A percentile compares a stretch with the other conserved stretches of the same genome.
phyloP scores from a whole-genome alignment of 2,113 vertebrate genomes.

The Podarcis cretensis region DNA sequence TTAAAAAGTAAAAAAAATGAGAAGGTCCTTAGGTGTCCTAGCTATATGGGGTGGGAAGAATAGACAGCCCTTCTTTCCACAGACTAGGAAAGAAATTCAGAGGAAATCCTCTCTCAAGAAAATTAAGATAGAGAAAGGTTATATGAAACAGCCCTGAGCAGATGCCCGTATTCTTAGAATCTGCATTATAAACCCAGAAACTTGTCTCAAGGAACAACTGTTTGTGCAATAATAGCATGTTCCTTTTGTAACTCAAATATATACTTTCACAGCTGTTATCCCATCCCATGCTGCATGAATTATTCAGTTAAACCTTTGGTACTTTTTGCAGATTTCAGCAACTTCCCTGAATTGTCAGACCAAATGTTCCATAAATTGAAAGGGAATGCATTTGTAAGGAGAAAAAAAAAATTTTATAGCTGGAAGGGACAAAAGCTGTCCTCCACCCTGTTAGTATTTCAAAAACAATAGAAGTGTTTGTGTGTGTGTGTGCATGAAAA shows the following conservation, averaged over 20 bases:
- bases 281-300: slow-evolving; percentile 60
- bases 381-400: slow-evolving; percentile 60
- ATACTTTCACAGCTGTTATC: slow-evolving; percentile 62
- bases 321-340: slow-evolving; percentile 73
- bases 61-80: background rate
- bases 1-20: background rate
- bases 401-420: slow-evolving; percentile 36
- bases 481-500: slow-evolving; percentile 19
- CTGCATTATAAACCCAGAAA: background rate
- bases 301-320: slow-evolving; percentile 70
- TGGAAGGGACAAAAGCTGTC: slow-evolving; percentile 59
- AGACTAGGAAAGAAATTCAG: background rate
- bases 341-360: slow-evolving; percentile 61
- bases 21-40: background rate
- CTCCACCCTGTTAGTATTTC: slow-evolving; percentile 63
- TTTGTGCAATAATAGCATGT: slow-evolving; percentile 45
- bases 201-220: slow-evolving; percentile 34
- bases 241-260: slow-evolving; percentile 64
- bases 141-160: background rate
- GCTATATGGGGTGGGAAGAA: background rate
- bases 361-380: slow-evolving; percentile 61
- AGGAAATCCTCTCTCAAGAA: background rate
- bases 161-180: background rate
- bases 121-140: background rate
- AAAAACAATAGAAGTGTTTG: slow-evolving; percentile 63